Evolutionary conservation across 2,888 invertebrate species (phyloP).

Genomic region (Teleiodes luculella): DNA sequence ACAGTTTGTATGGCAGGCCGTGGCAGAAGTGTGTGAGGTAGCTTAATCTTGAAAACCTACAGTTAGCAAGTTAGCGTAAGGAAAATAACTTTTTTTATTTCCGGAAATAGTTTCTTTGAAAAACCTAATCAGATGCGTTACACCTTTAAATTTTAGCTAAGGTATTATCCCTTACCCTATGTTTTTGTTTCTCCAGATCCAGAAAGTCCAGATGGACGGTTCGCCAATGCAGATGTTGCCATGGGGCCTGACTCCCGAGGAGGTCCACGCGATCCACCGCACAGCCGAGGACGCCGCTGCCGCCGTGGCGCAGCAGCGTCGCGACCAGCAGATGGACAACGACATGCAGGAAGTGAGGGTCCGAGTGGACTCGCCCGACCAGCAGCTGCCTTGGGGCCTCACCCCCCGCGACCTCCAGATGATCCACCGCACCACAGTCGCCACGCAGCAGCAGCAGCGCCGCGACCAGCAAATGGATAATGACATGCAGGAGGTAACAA

Average conservation of each 20-base stretch:
- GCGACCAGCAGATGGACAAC: slow-evolving; percentile 63
- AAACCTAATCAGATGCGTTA: too few species aligned
- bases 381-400: slow-evolving; percentile 23
- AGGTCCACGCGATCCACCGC: slow-evolving; percentile 66
- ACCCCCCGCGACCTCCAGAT: slow-evolving; percentile 64
- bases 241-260: slow-evolving; percentile 68
- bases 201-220: slow-evolving; percentile 65
- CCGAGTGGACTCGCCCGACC: not conserved
- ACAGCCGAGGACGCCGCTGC: slow-evolving; percentile 61
- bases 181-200: slow-evolving; percentile 31
- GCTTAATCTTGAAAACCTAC: too few species aligned
- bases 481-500: slow-evolving; percentile 68
- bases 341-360: slow-evolving; percentile 69
- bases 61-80: too few species aligned
- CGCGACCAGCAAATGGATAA: slow-evolving; percentile 65
- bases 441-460: slow-evolving; percentile 38
- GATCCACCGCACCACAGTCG: slow-evolving; percentile 64
- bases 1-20: too few species aligned
- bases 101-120: too few species aligned
- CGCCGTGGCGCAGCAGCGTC: slow-evolving; percentile 40
- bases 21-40: too few species aligned
- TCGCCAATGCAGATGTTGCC: slow-evolving; percentile 60
- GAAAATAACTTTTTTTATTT: too few species aligned
- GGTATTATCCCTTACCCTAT: too few species aligned
- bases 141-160: too few species aligned